Conservation (phyloP, 2,888 invertebrate species). For the Dryocosmus kuriphilus region DNA sequence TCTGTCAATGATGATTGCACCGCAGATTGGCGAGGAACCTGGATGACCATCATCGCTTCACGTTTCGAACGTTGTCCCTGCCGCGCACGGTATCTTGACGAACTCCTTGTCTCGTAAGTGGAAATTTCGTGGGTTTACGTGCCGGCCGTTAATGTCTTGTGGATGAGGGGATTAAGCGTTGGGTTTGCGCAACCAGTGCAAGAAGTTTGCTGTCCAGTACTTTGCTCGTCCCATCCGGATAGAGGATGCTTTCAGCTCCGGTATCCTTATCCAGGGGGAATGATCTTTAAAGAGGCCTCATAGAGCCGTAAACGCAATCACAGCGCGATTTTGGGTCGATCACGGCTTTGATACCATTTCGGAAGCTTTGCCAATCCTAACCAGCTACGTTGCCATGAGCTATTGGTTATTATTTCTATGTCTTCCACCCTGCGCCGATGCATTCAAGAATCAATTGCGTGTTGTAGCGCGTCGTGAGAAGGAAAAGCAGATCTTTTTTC, state of each 20-base stretch:
- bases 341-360: conserved; percentile 96
- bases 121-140: conserved; percentile 98
- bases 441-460: conserved; percentile 99
- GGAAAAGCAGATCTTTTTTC: conserved; percentile 94
- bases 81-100: conserved; percentile 95
- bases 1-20: conserved; percentile 97
- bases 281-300: conserved; percentile 98
- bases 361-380: conserved; percentile 94
- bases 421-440: conserved; percentile 87
- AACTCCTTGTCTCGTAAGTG: conserved; percentile 96
- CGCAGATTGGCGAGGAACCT: conserved; percentile 96
- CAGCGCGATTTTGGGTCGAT: conserved; percentile 97
- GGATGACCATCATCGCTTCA: conserved; percentile 96
- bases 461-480: conserved; percentile 95
- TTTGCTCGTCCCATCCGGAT: conserved; percentile 94
- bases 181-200: conserved; percentile 96
- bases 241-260: conserved; percentile 93
- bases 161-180: conserved; percentile 94
- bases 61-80: conserved; percentile 99
- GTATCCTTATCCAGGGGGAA: conserved; percentile 96
- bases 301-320: conserved; percentile 97
- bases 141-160: conserved; percentile 96
- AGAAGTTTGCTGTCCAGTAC: conserved; percentile 97
- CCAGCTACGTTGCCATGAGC: conserved; percentile 98
- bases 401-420: conserved; percentile 94